Conservation (phyloP, 2,113 vertebrate species). For the Peromyscus maniculatus region DNA sequence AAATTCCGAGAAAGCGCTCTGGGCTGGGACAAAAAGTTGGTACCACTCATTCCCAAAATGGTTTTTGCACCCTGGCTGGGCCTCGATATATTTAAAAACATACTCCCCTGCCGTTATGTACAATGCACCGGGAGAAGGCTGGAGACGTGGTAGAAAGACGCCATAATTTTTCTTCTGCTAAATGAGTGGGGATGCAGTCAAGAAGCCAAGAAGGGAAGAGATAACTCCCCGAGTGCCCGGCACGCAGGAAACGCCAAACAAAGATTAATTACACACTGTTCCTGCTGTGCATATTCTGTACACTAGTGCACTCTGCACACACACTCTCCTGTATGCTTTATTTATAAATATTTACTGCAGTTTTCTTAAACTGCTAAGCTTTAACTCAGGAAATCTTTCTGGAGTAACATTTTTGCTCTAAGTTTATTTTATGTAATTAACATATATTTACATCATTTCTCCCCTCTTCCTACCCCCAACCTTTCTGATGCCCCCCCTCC, state of each 20-base stretch:
- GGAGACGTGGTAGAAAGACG: conserved; percentile 52
- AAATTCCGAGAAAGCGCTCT: conserved; percentile 59
- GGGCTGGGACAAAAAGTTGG: conserved; percentile 65
- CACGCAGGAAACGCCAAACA: not conserved
- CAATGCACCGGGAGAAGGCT: conserved; percentile 47
- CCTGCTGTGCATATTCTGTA: not conserved
- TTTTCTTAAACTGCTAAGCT: conserved; percentile 15
- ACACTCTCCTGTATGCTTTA: conserved; percentile 19
- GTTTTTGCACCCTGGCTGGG: conserved; percentile 62
- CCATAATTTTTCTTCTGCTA: conserved; percentile 59
- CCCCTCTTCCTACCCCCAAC: not conserved
- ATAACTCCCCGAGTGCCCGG: not conserved
- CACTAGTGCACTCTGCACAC: not conserved
- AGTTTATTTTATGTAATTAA: not conserved
- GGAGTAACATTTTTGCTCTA: not conserved
- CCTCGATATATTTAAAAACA: conserved; percentile 65
- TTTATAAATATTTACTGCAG: not conserved
- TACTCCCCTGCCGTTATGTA: conserved; percentile 35
- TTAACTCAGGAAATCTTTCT: conserved; percentile 27
- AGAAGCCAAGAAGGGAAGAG: conserved; percentile 40
- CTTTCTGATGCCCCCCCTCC: not conserved
- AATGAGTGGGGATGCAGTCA: not conserved
- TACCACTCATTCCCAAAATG: conserved; percentile 73
- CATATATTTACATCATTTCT: not conserved
- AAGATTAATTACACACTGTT: not conserved